Evolutionary conservation across 1,140 invertebrate genomes (phyloP).

Genomic region (Drosophila obscura): DNA sequence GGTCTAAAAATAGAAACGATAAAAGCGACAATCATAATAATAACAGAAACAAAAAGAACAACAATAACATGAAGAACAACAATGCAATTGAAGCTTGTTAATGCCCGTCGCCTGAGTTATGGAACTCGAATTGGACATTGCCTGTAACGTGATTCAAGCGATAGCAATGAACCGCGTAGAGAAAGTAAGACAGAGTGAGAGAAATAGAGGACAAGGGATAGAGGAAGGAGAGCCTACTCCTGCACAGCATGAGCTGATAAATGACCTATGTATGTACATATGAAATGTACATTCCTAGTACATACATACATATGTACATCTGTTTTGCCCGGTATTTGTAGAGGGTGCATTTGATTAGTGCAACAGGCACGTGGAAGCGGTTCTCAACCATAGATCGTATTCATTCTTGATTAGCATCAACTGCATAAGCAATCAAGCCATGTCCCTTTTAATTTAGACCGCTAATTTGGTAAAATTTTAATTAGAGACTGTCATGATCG

Average conservation of each 20-base stretch:
- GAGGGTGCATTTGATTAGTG: too few species aligned
- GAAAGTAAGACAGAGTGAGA: conserved; percentile 2
- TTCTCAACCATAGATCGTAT: too few species aligned
- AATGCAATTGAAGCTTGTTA: conserved; percentile 48
- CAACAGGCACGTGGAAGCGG: too few species aligned
- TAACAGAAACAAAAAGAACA: conserved; percentile 41
- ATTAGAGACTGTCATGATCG: too few species aligned
- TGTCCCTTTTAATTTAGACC: too few species aligned
- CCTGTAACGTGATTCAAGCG: conserved; percentile 4
- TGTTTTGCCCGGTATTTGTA: not conserved
- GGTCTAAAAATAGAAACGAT: conserved; percentile 42
- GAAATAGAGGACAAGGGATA: not conserved
- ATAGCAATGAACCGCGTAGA: conserved; percentile 9
- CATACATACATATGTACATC: not conserved
- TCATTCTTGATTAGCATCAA: too few species aligned
- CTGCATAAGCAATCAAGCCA: too few species aligned
- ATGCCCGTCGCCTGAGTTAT: not conserved
- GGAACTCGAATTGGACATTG: conserved; percentile 50
- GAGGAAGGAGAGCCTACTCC: too few species aligned
- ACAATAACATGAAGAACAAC: conserved; percentile 48
- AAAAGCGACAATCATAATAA: conserved; percentile 41
- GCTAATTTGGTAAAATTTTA: too few species aligned
- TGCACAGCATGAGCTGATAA: too few species aligned
- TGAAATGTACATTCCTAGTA: not conserved
- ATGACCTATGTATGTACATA: conserved; percentile 27